Evolutionary conservation across 2,797 vertebrate genomes (phyloP).

Genomic region (Limnodromus scolopaceus): DNA sequence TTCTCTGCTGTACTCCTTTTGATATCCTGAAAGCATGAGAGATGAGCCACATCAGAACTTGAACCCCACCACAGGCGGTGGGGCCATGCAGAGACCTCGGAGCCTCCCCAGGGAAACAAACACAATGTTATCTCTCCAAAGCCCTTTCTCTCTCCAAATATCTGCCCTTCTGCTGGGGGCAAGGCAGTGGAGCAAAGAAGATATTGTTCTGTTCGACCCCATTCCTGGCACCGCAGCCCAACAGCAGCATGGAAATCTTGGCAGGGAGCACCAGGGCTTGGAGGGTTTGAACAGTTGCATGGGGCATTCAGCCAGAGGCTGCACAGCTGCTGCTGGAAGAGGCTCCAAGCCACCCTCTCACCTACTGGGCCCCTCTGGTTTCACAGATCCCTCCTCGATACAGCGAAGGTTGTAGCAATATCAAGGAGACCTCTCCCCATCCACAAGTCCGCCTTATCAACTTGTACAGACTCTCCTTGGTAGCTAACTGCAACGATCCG

Average conservation of each 20-base stretch:
- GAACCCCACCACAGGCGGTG: accelerated
- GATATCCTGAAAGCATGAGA: neutral
- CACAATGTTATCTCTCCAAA: neutral
- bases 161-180: neutral
- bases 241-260: neutral
- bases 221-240: neutral
- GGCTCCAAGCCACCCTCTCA: neutral
- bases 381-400: neutral
- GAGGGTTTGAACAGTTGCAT: neutral
- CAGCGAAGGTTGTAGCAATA: neutral
- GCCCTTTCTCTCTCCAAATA: neutral
- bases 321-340: slow-evolving; percentile 39
- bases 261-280: neutral
- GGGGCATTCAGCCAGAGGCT: neutral
- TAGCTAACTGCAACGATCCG: neutral
- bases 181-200: slow-evolving; percentile 15
- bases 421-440: neutral
- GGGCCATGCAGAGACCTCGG: neutral
- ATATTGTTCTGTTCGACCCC: neutral
- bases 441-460: neutral
- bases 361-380: neutral
- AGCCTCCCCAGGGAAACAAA: neutral
- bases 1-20: neutral
- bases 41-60: neutral
- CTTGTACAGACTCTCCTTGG: too few species aligned